phyloP scores from a whole-genome alignment of 2,888 invertebrate species.

The Perdita meconis region DNA sequence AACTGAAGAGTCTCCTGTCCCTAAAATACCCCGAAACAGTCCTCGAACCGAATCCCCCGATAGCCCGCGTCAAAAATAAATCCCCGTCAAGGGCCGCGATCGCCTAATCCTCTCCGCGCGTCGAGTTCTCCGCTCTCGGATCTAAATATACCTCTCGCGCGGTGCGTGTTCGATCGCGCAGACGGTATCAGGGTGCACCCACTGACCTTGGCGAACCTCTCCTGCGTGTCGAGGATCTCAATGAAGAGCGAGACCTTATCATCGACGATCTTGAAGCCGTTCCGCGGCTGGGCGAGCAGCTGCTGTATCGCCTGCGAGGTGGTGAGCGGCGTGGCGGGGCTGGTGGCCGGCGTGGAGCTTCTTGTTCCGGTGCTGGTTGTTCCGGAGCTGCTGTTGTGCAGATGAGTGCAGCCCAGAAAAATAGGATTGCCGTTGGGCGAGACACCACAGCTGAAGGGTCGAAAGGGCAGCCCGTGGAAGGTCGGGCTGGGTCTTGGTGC shows the following conservation, averaged over 20 bases:
- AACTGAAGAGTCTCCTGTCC: no score
- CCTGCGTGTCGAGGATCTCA: slow-evolving; percentile 93
- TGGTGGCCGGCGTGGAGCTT: slow-evolving; percentile 79
- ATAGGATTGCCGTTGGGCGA: slow-evolving; percentile 84
- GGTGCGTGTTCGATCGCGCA: slow-evolving; percentile 39
- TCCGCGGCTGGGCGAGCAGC: slow-evolving; percentile 88
- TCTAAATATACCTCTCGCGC: slow-evolving; percentile 49
- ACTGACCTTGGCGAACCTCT: slow-evolving; percentile 91
- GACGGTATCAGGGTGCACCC: slow-evolving; percentile 22
- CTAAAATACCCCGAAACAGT: no score
- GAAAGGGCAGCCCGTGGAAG: slow-evolving; percentile 86
- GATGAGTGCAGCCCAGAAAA: slow-evolving; percentile 85
- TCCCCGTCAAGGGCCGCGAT: slow-evolving; percentile 12
- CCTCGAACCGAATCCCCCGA: no score
- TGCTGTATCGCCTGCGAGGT: slow-evolving; percentile 90
- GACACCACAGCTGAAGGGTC: slow-evolving; percentile 83
- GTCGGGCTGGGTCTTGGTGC: slow-evolving; percentile 87
- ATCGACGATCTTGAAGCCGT: slow-evolving; percentile 91
- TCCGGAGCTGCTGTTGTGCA: slow-evolving; percentile 82
- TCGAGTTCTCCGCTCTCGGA: background rate
- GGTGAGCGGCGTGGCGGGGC: slow-evolving; percentile 82
- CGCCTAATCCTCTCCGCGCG: background rate
- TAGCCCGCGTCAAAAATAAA: slow-evolving; percentile 44
- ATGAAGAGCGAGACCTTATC: slow-evolving; percentile 92
- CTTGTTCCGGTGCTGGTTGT: slow-evolving; percentile 72